Percentiles rank a stretch among this genome's conserved stretches.
phyloP scores from a whole-genome alignment of 2,797 vertebrate genomes.

The Kryptopterus vitreolus region DNA sequence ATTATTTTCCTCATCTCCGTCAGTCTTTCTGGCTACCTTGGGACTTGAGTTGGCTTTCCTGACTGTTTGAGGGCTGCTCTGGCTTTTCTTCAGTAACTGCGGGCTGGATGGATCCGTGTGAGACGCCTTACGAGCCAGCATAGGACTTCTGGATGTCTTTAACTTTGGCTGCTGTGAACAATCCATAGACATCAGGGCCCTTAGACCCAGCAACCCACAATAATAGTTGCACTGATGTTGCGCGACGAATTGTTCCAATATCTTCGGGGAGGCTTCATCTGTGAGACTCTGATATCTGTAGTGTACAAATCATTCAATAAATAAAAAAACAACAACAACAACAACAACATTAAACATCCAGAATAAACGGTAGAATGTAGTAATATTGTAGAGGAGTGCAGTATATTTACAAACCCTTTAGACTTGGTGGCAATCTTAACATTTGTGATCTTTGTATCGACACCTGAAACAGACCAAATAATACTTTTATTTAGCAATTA shows the following conservation, averaged over 20 bases:
- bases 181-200: constrained; percentile 78
- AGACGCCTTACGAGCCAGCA: constrained; percentile 77
- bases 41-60: constrained; percentile 72
- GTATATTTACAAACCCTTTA: constrained; percentile 84
- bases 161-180: constrained; percentile 77
- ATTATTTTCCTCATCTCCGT: constrained; percentile 69
- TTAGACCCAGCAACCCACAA: constrained; percentile 85
- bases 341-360: constrained; percentile 23
- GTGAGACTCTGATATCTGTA: constrained; percentile 94
- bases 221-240: constrained; percentile 88
- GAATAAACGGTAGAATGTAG: not conserved
- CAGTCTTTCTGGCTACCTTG: constrained; percentile 75
- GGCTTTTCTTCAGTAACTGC: constrained; percentile 84
- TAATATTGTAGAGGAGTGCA: not conserved
- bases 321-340: too few relatives aligned
- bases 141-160: constrained; percentile 89
- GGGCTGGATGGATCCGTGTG: constrained; percentile 82
- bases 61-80: constrained; percentile 78
- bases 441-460: constrained; percentile 88
- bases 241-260: constrained; percentile 84
- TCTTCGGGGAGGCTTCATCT: constrained; percentile 79
- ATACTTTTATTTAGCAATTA: constrained; percentile 2
- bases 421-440: constrained; percentile 88
- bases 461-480: constrained; percentile 75
- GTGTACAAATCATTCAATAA: constrained; percentile 32